Conservation (phyloP, 2,113 vertebrate species). For the Dasyornis broadbenti region DNA sequence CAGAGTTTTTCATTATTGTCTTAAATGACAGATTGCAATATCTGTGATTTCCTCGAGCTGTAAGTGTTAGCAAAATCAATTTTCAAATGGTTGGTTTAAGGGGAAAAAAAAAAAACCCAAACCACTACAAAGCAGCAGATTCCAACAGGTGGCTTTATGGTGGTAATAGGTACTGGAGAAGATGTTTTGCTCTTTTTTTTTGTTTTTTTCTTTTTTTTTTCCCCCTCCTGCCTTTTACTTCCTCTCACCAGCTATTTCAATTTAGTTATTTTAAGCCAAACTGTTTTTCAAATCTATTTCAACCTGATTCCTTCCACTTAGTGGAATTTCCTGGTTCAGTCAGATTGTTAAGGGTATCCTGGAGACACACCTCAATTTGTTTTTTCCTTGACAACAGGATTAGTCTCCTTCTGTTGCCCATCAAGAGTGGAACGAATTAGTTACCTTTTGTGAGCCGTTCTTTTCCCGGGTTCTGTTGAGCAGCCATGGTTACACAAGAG, state of each 20-base stretch:
- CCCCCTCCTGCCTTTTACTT: rapidly evolving
- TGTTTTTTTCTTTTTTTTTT: rapidly evolving
- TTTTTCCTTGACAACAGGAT: neutral
- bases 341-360: neutral
- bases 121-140: neutral
- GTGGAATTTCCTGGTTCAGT: neutral
- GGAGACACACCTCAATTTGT: neutral
- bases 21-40: neutral
- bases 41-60: neutral
- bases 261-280: neutral
- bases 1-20: neutral
- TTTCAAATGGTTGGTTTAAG: neutral
- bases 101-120: neutral
- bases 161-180: neutral
- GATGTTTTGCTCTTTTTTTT: neutral
- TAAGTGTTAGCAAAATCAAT: neutral
- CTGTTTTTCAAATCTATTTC: neutral
- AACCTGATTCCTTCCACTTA: neutral
- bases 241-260: neutral
- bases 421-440: neutral
- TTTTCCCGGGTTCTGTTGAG: neutral
- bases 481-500: neutral
- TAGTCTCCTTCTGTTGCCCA: neutral
- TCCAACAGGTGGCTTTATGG: neutral
- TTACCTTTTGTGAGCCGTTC: neutral